These are phyloP conservation scores for Nemopilema nomurai DNA, from an alignment of 30 jellyfish, hydroid and myxozoan genomes.

Conservation along the genomic window DNA sequence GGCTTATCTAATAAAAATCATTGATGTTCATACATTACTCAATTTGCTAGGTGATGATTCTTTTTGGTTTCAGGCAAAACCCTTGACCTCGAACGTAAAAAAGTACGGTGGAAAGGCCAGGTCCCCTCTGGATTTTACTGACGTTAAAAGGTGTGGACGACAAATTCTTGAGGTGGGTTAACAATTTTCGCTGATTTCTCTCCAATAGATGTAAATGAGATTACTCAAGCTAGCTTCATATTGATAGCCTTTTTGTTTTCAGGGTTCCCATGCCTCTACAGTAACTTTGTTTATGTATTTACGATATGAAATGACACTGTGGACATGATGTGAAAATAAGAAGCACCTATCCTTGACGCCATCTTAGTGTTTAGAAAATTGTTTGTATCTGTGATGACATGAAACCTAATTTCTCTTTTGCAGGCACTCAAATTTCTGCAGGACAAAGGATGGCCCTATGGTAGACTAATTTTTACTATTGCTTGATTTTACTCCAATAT, in stretches of 20 bases:
- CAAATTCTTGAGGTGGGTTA: conserved; percentile 85
- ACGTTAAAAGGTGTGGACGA: conserved; percentile 88
- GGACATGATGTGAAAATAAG: too few relatives aligned
- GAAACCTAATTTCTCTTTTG: background rate
- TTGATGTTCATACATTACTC: background rate
- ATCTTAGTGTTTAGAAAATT: too few relatives aligned
- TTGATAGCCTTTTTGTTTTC: too few relatives aligned
- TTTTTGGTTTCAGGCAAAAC: conserved; percentile 80
- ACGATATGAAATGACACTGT: too few relatives aligned
- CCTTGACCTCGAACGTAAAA: conserved; percentile 60
- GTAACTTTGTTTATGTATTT: too few relatives aligned
- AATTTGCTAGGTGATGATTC: background rate
- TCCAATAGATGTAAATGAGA: too few relatives aligned
- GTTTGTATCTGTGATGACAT: background rate
- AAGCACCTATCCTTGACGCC: too few relatives aligned
- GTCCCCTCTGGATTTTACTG: conserved; percentile 77
- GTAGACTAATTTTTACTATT: conserved; percentile 31
- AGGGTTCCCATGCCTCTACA: too few relatives aligned
- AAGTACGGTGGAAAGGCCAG: conserved; percentile 88
- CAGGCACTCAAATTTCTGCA: conserved; percentile 85
- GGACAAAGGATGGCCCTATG: conserved; percentile 96
- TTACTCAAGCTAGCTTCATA: too few relatives aligned
- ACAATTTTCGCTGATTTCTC: background rate
- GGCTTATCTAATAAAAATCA: too few relatives aligned
- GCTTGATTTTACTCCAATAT: background rate